Base-by-base conservation (phyloP, 2,888 invertebrate genomes). In the Eupithecia abbreviata region DNA sequence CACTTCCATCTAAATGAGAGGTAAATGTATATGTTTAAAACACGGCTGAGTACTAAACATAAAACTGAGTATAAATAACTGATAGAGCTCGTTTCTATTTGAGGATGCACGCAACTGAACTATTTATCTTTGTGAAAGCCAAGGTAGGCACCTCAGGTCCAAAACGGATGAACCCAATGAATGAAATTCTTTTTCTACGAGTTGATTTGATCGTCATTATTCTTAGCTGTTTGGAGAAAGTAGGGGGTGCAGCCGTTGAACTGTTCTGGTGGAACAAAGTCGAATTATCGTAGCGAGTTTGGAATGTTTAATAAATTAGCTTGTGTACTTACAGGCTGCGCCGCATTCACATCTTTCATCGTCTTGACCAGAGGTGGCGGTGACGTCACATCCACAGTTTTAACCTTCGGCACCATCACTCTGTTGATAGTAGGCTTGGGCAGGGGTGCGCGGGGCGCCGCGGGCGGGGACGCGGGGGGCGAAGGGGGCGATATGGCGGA, bases 1-100 rank as follows among this genome's bases (percentile, higher is more conserved):
- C 66, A 91, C 62, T 2, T 93, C 93, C 90, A 90, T 81, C 90
- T 91, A 82, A 18, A 42, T 42, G 2, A 51, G 6, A 66, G 7
- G 43, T 9, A 15, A n/a, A n/a, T 6, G 4, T 67, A 45, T 45
- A 45, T 2, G 0, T 58, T 58, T 58, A 0, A 9, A 55, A n/a
- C 6, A 30, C 1, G 55, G n/a, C 55, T n/a, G n/a, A 55, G n/a
- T 9, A 55, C 9, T n/a, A 55, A 55, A n/a, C 55, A 55, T 51
- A 0, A 15, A 51, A 51, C 10, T 51, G 2, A 51, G 47, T 12
- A 15, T 51, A 15, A 49, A 49, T 49, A 45, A 47, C 12, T 47
- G 10, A 12, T 47, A 10, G 47, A 47, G 47, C 47, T 47, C 47
- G 10, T 47, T 47, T 12, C 47, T 2, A 12, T 47, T 2, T 10